These are phyloP conservation scores for Cygnus atratus DNA, from an alignment of 2,113 vertebrate genomes.

Conservation along the genomic window DNA sequence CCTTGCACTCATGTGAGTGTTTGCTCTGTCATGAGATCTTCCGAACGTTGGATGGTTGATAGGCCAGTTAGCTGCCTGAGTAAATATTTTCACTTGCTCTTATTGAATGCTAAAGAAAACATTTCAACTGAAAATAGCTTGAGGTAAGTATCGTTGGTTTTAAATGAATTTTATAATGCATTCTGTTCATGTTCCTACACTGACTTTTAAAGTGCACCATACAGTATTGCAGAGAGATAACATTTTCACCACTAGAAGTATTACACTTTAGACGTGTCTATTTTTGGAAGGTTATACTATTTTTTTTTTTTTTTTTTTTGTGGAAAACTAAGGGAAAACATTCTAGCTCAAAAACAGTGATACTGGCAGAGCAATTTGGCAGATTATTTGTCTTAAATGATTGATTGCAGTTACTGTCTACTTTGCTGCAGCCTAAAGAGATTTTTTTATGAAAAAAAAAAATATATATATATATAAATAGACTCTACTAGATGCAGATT, in stretches of 20 bases:
- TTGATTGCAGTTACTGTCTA: background rate
- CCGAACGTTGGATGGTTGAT: conserved; percentile 13
- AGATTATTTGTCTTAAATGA: background rate
- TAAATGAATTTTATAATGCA: background rate
- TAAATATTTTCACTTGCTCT: conserved; percentile 41
- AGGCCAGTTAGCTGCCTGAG: conserved; percentile 2
- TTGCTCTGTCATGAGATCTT: conserved; percentile 34
- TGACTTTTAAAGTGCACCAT: background rate
- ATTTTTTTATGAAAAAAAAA: background rate
- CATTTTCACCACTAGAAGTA: background rate
- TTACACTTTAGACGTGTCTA: background rate
- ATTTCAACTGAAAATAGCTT: conserved; percentile 4
- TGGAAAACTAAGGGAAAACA: conserved; percentile 14
- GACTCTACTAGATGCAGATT: background rate
- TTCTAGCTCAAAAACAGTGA: background rate
- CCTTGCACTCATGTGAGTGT: background rate
- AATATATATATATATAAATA: background rate
- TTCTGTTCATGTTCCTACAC: background rate
- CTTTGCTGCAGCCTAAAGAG: background rate
- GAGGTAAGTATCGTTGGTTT: background rate
- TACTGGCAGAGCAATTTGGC: background rate
- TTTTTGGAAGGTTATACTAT: background rate
- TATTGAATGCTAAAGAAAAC: background rate
- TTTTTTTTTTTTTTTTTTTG: background rate
- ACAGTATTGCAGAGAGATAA: background rate